Percentiles rank a stretch among this genome's conserved stretches.
These are phyloP conservation scores for Noctua janthe DNA, from an alignment of 2,888 invertebrate genomes.

Conservation along the genomic window DNA sequence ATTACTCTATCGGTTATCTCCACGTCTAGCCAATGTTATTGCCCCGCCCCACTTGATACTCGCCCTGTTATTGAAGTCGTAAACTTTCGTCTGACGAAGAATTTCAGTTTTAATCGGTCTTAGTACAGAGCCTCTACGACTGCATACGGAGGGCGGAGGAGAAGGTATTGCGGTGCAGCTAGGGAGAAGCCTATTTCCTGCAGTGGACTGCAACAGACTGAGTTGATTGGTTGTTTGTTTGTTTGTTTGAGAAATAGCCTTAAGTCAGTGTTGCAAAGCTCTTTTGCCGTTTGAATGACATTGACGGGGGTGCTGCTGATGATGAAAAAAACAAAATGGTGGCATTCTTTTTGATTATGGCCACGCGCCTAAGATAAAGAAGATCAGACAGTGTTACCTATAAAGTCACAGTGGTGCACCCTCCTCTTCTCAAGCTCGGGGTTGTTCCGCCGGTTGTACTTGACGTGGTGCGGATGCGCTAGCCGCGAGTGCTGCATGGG, in stretches of 20 bases:
- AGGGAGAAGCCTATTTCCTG: background rate
- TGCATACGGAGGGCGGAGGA: too few species aligned
- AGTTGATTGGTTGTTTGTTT: background rate
- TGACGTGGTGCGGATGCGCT: slow-evolving; percentile 86
- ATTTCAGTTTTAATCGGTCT: background rate
- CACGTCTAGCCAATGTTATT: background rate
- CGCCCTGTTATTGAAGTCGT: background rate
- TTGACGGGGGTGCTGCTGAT: background rate
- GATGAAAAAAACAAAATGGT: background rate
- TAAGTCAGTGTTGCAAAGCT: background rate
- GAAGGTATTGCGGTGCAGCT: background rate
- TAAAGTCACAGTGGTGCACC: slow-evolving; percentile 99
- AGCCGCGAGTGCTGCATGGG: slow-evolving; percentile 80
- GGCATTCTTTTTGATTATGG: background rate
- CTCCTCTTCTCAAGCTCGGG: slow-evolving; percentile 98
- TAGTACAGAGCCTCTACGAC: background rate
- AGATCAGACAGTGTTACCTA: slow-evolving; percentile 90
- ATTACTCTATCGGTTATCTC: background rate
- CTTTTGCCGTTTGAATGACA: background rate
- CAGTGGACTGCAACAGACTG: background rate
- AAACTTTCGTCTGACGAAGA: background rate
- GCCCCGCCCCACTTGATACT: background rate
- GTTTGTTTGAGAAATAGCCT: background rate
- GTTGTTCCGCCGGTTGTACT: slow-evolving; percentile 98
- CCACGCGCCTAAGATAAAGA: background rate